A percentile compares a stretch with the other conserved stretches of the same genome.
These are phyloP conservation scores for Tenualosa thibaudeaui DNA, from an alignment of 2,797 vertebrate genomes.

Conservation along the genomic window DNA sequence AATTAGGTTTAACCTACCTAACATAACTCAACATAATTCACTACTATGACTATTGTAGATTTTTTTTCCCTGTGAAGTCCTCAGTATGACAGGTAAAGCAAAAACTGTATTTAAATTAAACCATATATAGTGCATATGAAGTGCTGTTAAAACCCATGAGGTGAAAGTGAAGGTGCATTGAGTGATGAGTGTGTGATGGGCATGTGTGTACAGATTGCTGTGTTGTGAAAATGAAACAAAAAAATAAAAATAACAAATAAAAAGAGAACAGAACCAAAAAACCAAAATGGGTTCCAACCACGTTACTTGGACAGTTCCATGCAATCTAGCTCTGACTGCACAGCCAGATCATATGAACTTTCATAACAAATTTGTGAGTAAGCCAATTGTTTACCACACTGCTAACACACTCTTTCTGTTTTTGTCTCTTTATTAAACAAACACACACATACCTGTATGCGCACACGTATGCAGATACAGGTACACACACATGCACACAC, in stretches of 20 bases:
- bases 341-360: not conserved
- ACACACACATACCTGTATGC: no score
- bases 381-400: not conserved
- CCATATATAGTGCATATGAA: not conserved
- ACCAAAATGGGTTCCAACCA: not conserved
- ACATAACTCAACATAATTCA: not conserved
- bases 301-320: not conserved
- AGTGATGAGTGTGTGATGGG: not conserved
- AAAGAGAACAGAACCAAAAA: not conserved
- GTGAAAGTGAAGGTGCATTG: not conserved
- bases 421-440: no score
- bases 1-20: not conserved
- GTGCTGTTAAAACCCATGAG: not conserved
- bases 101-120: not conserved
- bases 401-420: not conserved
- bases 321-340: not conserved
- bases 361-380: not conserved
- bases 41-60: not conserved
- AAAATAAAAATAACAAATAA: not conserved
- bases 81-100: constrained; percentile 5
- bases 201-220: not conserved
- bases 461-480: no score
- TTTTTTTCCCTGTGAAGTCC: not conserved
- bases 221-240: not conserved
- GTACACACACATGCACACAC: no score